These are phyloP conservation scores for Aphelocoma coerulescens DNA, from an alignment of 2,113 vertebrate genomes.

Conservation along the genomic window DNA sequence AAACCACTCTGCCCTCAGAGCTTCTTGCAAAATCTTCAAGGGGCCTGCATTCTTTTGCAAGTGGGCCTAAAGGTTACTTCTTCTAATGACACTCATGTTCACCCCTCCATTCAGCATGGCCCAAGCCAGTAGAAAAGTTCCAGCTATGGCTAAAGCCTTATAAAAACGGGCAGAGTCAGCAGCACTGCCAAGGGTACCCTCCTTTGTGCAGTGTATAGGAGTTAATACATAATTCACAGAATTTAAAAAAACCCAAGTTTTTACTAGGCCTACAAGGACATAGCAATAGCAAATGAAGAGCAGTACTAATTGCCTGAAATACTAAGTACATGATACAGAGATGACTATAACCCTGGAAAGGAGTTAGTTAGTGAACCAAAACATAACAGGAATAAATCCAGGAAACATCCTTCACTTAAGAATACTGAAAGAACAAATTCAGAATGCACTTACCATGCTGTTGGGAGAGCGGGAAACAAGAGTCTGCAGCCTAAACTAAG, in stretches of 20 bases:
- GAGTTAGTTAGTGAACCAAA: neutral
- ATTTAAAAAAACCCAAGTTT: neutral
- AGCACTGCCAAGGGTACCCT: neutral
- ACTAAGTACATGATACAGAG: neutral
- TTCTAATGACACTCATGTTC: neutral
- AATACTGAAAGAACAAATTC: neutral
- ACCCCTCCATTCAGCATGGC: neutral
- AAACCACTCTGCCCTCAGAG: neutral
- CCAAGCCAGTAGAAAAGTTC: neutral
- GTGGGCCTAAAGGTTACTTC: neutral
- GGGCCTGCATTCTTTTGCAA: neutral
- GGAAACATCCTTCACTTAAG: neutral
- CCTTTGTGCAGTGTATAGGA: neutral
- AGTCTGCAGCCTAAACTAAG: neutral
- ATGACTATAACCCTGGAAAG: neutral
- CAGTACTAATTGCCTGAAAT: neutral
- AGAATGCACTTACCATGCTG: neutral
- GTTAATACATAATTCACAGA: neutral
- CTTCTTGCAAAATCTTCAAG: neutral
- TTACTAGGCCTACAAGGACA: neutral
- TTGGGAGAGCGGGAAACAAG: neutral
- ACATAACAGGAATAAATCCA: neutral
- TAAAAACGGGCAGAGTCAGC: neutral
- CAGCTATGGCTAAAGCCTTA: neutral
- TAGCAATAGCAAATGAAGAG: neutral